These are phyloP conservation scores for Cebidichthys violaceus DNA, from an alignment of 2,113 vertebrate species.

Conservation along the genomic window DNA sequence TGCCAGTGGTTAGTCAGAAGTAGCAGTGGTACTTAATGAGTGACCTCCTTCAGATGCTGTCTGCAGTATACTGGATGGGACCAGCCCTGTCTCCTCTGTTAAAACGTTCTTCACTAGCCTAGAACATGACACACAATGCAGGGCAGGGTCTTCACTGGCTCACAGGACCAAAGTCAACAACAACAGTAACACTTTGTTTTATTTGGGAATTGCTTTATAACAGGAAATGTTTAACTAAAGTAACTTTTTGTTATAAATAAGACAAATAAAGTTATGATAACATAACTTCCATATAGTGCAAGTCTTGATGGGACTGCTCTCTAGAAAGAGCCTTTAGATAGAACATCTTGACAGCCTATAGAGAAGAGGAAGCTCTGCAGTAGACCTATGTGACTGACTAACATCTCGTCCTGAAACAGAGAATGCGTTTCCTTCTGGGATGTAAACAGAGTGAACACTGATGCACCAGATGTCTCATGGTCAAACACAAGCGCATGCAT, in stretches of 20 bases:
- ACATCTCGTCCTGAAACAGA: background rate
- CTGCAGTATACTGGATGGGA: slow-evolving; percentile 85
- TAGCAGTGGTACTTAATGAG: slow-evolving; percentile 84
- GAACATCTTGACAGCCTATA: background rate
- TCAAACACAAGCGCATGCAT: background rate
- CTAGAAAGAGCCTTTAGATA: background rate
- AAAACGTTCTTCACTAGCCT: slow-evolving; percentile 91
- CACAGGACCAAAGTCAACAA: background rate
- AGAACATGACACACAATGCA: slow-evolving; percentile 68
- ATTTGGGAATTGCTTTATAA: background rate
- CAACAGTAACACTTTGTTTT: background rate
- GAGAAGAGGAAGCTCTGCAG: background rate
- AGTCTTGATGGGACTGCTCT: background rate
- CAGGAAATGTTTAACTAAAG: background rate
- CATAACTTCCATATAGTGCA: background rate
- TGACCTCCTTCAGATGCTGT: slow-evolving; percentile 84
- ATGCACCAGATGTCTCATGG: background rate
- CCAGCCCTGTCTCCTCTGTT: slow-evolving; percentile 87
- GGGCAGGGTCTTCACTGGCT: slow-evolving; percentile 28
- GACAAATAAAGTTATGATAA: background rate
- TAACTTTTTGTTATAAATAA: background rate
- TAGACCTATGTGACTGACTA: background rate
- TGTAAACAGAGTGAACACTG: background rate
- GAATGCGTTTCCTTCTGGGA: background rate
- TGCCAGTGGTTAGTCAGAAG: slow-evolving; percentile 65